phyloP scores from a whole-genome alignment of 2,113 vertebrate species.

The Mola mola region DNA sequence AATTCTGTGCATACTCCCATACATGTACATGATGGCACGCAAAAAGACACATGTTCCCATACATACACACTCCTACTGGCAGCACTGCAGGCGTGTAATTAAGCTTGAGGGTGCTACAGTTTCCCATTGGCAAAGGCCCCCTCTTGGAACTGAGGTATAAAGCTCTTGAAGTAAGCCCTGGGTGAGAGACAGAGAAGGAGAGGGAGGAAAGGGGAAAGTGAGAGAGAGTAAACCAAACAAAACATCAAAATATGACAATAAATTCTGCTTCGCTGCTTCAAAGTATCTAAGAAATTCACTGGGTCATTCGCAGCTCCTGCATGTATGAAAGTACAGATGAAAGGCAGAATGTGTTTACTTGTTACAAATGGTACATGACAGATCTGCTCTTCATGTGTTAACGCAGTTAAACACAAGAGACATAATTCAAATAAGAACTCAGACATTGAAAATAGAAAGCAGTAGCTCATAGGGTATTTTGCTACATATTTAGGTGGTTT shows the following conservation, averaged over 20 bases:
- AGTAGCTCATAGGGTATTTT: background rate
- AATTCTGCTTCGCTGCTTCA: constrained; percentile 45
- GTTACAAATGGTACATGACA: constrained; percentile 9
- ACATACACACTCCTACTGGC: constrained; percentile 34
- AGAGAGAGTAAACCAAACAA: constrained; percentile 14
- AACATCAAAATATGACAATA: constrained; percentile 45
- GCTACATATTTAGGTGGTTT: background rate
- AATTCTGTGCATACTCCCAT: constrained; percentile 11
- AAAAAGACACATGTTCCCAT: constrained; percentile 12
- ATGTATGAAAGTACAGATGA: constrained; percentile 35
- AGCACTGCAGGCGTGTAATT: constrained; percentile 49
- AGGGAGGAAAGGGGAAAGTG: background rate
- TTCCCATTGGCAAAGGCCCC: constrained; percentile 98
- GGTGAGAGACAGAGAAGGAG: constrained; percentile 34
- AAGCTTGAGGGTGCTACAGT: constrained; percentile 82
- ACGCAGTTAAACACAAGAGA: constrained; percentile 5
- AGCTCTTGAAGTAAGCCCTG: constrained; percentile 96
- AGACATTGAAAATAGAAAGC: background rate
- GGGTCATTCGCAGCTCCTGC: constrained; percentile 24
- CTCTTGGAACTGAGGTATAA: constrained; percentile 98
- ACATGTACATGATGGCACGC: constrained; percentile 22
- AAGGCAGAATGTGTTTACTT: constrained; percentile 32
- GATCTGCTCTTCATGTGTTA: background rate
- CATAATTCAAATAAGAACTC: background rate
- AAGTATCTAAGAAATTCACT: constrained; percentile 27